Conservation (phyloP, 1,140 invertebrate genomes). For the Bombus terrestris region DNA sequence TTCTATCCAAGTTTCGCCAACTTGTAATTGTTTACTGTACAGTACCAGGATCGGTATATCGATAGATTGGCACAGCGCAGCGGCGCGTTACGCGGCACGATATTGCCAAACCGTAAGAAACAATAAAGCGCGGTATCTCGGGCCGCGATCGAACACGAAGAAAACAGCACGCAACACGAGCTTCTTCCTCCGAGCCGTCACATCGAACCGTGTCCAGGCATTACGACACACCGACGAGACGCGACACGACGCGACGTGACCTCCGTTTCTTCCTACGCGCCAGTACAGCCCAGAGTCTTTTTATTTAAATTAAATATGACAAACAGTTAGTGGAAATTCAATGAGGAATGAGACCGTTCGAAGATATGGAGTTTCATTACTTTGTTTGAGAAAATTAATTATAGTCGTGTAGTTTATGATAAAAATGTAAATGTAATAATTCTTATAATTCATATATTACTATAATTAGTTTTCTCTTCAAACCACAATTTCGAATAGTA, state of each 20-base stretch:
- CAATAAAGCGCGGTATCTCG: conserved; percentile 16
- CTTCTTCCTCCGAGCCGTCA: conserved; percentile 32
- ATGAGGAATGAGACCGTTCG: too few relatives aligned
- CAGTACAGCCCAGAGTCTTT: too few relatives aligned
- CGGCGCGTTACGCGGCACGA: not conserved
- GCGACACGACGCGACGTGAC: not conserved
- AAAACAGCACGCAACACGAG: conserved; percentile 27
- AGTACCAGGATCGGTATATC: not conserved
- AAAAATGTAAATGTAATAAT: too few relatives aligned
- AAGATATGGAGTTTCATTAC: too few relatives aligned
- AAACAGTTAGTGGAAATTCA: too few relatives aligned
- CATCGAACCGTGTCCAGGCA: conserved; percentile 23
- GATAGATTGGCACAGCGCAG: not conserved
- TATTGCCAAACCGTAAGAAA: conserved; percentile 26
- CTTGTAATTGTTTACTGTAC: not conserved
- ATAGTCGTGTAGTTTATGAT: too few relatives aligned
- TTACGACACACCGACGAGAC: conserved; percentile 7
- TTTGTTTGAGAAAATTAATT: too few relatives aligned
- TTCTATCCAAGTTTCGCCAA: not conserved
- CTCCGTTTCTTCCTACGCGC: too few relatives aligned
- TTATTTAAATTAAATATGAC: too few relatives aligned
- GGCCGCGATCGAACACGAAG: conserved; percentile 30
- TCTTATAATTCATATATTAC: too few relatives aligned
- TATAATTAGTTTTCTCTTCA: too few relatives aligned
- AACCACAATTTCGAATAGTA: too few relatives aligned